Base-by-base conservation (phyloP, 2,888 invertebrate species). In the Sesamia inferens region DNA sequence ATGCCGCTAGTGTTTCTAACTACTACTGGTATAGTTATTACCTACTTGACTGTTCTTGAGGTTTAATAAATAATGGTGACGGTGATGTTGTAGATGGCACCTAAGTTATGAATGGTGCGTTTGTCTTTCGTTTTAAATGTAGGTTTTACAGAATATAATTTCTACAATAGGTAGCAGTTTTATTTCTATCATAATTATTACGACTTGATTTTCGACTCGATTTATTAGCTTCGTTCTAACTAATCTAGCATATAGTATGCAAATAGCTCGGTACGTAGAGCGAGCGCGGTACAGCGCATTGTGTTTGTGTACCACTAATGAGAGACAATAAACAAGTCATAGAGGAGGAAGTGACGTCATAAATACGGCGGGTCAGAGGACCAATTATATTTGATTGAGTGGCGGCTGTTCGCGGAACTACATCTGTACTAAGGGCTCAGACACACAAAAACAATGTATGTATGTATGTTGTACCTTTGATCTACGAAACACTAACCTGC, bases 331-430 rank as follows among this genome's bases (percentile, higher is more conserved):
- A 86, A 85, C 84, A 67, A 79, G 71, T 76, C 73, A 75, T 70
- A 65, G 67, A 51, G 64, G 63, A 77, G 86, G 86, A 86, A 82
- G 80, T 81, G 82, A 71, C 79, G 79, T 86, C 86, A 82, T 86
- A 85, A 85, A 85, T 78, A 81, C 68, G 65, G 57, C 76, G 54
- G 68, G 72, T 68, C 74, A 54, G 61, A 76, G 44, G 61, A 78
- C 73, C 87, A 82, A 86, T 87, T 87, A 87, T 85, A 85, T 86
- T 85, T 86, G 88, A 87, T 85, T 80, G 86, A 87, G 76, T 65
- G 81, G 63, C 63, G 81, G 71, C 71, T 59, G 75, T 55, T 63
- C 48, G 44, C 31, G 19, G 13, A 24, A 14, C 44, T 55, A 31
- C 11, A 16, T 54, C 51, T 7, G n/a, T 51, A 64, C 55, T 65